Conservation (phyloP, 1,140 invertebrate genomes). For the Drosophila lacteicornis region DNA sequence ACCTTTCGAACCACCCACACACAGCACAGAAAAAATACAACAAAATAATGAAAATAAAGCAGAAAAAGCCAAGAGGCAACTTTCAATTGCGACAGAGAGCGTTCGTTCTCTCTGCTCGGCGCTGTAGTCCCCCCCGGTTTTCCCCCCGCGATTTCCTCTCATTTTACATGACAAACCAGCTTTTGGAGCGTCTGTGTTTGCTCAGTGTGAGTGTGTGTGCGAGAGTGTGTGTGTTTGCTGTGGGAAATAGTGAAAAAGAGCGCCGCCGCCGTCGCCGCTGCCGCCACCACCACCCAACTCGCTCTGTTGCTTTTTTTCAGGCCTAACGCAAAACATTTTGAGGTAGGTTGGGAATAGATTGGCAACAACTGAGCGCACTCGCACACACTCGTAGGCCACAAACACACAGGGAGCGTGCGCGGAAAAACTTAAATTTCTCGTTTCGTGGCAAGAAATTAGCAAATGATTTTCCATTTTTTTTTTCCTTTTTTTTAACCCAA, state of each 20-base stretch:
- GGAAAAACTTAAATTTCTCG: slow-evolving; percentile 82
- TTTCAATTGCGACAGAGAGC: slow-evolving; percentile 81
- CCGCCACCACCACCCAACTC: slow-evolving; percentile 53
- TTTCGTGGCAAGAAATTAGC: slow-evolving; percentile 81
- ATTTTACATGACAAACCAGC: slow-evolving; percentile 74
- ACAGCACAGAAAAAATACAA: slow-evolving; percentile 3
- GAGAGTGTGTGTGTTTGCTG: slow-evolving; percentile 30
- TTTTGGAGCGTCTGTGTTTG: slow-evolving; percentile 62
- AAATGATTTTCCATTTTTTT: slow-evolving; percentile 77
- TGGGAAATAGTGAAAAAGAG: slow-evolving; percentile 81
- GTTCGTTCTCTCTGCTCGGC: slow-evolving; percentile 37
- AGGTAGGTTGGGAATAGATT: slow-evolving; percentile 85
- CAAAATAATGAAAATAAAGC: slow-evolving; percentile 18
- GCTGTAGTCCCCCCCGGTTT: not conserved
- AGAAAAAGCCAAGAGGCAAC: slow-evolving; percentile 52
- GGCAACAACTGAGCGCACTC: slow-evolving; percentile 73
- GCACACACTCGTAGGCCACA: slow-evolving; percentile 26
- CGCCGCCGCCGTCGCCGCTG: slow-evolving; percentile 18
- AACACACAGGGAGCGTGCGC: slow-evolving; percentile 42
- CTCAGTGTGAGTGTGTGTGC: slow-evolving; percentile 21
- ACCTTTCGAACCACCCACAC: slow-evolving; percentile 60
- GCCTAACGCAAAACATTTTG: slow-evolving; percentile 84
- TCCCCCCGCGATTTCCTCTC: slow-evolving; percentile 18
- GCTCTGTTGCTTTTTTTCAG: slow-evolving; percentile 78
- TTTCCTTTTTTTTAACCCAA: slow-evolving; percentile 72